These are phyloP conservation scores for Pygoscelis antarcticus DNA, from an alignment of 2,113 vertebrate genomes.

Conservation along the genomic window DNA sequence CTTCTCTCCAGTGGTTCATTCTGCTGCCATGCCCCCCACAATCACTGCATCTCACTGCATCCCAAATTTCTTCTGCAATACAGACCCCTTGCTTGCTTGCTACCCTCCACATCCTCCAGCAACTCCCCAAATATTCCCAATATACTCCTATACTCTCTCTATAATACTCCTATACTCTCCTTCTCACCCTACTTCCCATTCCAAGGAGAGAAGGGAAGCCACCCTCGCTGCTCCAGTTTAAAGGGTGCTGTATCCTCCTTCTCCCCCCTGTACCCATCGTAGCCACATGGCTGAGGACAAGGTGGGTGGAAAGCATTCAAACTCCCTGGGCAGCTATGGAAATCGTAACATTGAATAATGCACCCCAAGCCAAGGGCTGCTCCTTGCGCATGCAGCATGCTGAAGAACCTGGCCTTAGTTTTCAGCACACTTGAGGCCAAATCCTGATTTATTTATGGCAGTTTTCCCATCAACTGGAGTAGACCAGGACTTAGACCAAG, in stretches of 20 bases:
- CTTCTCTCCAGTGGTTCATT: not conserved
- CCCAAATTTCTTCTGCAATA: not conserved
- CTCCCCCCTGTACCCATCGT: not conserved
- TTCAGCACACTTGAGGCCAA: not conserved
- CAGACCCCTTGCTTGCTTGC: not conserved
- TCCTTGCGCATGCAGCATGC: not conserved
- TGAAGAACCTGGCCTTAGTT: not conserved
- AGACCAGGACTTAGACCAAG: not conserved
- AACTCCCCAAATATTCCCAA: not conserved
- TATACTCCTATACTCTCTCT: not conserved
- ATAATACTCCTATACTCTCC: not conserved
- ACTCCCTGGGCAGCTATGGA: not conserved
- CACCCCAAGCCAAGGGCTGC: not conserved
- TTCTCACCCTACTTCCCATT: not conserved
- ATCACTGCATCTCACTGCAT: not conserved
- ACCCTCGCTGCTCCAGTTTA: not conserved
- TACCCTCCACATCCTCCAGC: not conserved
- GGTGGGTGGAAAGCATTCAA: not conserved
- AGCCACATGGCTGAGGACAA: not conserved
- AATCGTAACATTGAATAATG: not conserved
- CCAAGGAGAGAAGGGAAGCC: not conserved
- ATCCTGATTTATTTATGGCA: not conserved
- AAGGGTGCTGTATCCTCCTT: not conserved
- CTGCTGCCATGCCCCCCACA: not conserved
- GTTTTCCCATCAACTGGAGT: slow-evolving; percentile 3